Evolutionary conservation across 1,140 invertebrate species (phyloP), one percentile per base, ranked within the genome.

Genomic region (Macrosteles quadrilineatus): DNA sequence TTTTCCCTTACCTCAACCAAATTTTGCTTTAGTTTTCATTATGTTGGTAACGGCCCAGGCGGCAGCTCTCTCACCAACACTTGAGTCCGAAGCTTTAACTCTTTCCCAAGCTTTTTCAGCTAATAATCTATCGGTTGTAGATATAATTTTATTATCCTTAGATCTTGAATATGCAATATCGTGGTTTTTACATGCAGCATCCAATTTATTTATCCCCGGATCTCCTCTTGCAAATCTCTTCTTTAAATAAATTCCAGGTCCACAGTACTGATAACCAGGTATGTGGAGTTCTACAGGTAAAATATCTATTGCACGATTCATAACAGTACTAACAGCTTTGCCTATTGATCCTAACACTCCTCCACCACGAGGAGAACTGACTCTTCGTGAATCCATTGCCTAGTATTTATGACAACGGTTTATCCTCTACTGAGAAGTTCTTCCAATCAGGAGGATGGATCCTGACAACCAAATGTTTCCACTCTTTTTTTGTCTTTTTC

Each of bases 241-340:
- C 40, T 74, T 21, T 70, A 83, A 69, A 73, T 81, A 81, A n/a
- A 80, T 84, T n/a, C 80, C 80, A 25, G 81, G 80, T 6, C 81
- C 81, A 68, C 81, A 83, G 70, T 77, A 83, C 31, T 80, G 73
- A 79, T 81, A 84, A 25, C 78, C 78, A 3, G 81, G 81, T 30
- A 83, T 65, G 75, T 84, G 78, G 50, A 82, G 40, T 77, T 85
- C 82, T 32, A 80, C 55, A 1, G 81, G 80, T 27, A 83, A 66
- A 36, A 77, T 77, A 75, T 83, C 78, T 21, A 82, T 81, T n/a
- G 78, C 27, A 27, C 27, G 21, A 59, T 59, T 59, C 11, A 59
- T 6, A 29, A 59, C 25, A 21, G n/a, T 23, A 14, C 25, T n/a
- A 27, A 3, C 23, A 59, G 27, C 2, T 6, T 4, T 27, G 27